phyloP scores from a whole-genome alignment of 2,888 invertebrate species.

The Melanotus villosus region DNA sequence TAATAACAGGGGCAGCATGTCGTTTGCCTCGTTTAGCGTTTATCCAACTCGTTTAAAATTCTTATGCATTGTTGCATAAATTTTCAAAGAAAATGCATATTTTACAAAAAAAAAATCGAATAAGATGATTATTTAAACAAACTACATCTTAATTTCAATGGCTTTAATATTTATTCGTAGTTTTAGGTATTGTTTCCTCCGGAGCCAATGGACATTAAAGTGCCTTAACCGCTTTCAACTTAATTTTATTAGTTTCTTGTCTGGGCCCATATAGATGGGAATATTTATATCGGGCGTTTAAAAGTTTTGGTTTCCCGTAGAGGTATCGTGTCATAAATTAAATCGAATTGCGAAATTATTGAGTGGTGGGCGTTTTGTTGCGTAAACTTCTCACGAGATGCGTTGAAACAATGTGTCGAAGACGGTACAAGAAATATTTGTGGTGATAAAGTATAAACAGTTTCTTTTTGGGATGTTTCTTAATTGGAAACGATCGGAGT shows the following conservation, averaged over 20 bases:
- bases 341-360: conserved; percentile 56
- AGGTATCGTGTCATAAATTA: conserved; percentile 57
- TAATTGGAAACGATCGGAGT: conserved; percentile 35
- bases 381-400: conserved; percentile 36
- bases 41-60: too few relatives aligned
- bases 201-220: conserved; percentile 49
- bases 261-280: conserved; percentile 51
- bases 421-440: conserved; percentile 12
- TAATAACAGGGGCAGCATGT: too few relatives aligned
- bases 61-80: too few relatives aligned
- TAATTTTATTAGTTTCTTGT: conserved; percentile 55
- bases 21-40: too few relatives aligned
- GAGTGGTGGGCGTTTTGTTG: conserved; percentile 46
- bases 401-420: conserved; percentile 42
- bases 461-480: conserved; percentile 27
- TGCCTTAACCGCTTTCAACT: conserved; percentile 48
- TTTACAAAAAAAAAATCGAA: too few relatives aligned
- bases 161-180: too few relatives aligned
- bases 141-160: too few relatives aligned
- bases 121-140: too few relatives aligned
- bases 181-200: conserved; percentile 51
- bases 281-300: conserved; percentile 53
- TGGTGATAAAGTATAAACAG: conserved; percentile 19
- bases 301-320: conserved; percentile 53
- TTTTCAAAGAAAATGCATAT: too few relatives aligned